Percentiles rank a stretch among this genome's conserved stretches.
Evolutionary conservation across 2,888 invertebrate genomes (phyloP).

Genomic region (Patella depressa): DNA sequence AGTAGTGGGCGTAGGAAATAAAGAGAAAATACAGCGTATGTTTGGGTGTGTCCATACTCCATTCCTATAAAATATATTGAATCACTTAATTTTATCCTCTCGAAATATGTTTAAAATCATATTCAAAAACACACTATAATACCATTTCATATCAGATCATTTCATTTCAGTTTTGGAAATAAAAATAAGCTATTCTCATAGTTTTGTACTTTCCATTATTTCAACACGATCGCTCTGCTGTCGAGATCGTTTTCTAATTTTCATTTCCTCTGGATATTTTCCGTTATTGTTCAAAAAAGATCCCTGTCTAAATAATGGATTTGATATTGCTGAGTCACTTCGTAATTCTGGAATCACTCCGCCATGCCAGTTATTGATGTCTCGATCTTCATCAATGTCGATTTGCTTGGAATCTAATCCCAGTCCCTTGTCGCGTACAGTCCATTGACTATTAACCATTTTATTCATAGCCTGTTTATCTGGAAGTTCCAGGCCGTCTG

Average conservation of each 20-base stretch:
- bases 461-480: slow-evolving; percentile 31
- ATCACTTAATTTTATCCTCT: too few species aligned
- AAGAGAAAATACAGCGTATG: too few species aligned
- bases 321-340: slow-evolving; percentile 45
- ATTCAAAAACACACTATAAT: too few species aligned
- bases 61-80: too few species aligned
- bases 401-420: slow-evolving; percentile 14
- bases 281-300: slow-evolving; percentile 21
- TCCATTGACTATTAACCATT: slow-evolving; percentile 54
- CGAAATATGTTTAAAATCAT: too few species aligned
- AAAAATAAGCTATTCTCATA: slow-evolving; percentile 32
- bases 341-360: slow-evolving; percentile 52
- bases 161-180: too few species aligned
- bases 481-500: slow-evolving; percentile 50
- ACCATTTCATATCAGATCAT: too few species aligned
- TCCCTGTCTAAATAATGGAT: slow-evolving; percentile 47
- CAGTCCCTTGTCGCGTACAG: slow-evolving; percentile 39
- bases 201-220: slow-evolving; percentile 48
- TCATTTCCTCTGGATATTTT: not conserved
- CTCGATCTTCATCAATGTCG: slow-evolving; percentile 14
- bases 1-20: too few species aligned
- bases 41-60: too few species aligned
- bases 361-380: slow-evolving; percentile 35
- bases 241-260: not conserved
- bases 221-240: slow-evolving; percentile 35